phyloP scores from a whole-genome alignment of 2,888 invertebrate species.

The Ochropacha duplaris region DNA sequence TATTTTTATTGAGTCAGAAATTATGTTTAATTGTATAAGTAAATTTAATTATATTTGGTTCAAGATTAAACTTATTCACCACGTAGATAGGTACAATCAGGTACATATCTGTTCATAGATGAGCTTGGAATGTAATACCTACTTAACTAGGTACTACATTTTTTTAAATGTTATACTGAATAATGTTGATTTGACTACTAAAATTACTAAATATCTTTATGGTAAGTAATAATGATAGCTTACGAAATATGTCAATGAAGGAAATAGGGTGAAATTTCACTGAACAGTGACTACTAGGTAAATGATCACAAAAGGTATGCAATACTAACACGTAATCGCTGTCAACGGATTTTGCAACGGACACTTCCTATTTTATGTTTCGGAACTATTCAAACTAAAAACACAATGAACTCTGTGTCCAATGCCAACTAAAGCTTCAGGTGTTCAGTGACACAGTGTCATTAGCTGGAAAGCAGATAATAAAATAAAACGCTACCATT shows the following conservation, averaged over 20 bases:
- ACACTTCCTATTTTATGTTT: slow-evolving; percentile 15
- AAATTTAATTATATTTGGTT: too few relatives aligned
- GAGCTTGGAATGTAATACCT: too few relatives aligned
- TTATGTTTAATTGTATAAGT: too few relatives aligned
- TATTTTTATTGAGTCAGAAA: background rate
- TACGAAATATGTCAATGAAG: too few relatives aligned
- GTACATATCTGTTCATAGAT: too few relatives aligned
- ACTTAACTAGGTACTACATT: too few relatives aligned
- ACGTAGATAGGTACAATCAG: too few relatives aligned
- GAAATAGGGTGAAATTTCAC: slow-evolving; percentile 4
- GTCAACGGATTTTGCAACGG: slow-evolving; percentile 32
- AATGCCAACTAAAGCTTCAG: background rate
- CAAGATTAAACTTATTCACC: too few relatives aligned
- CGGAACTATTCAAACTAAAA: background rate
- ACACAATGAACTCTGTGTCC: background rate
- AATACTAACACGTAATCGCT: slow-evolving; percentile 46
- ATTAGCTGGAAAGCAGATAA: background rate
- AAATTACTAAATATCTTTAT: too few relatives aligned
- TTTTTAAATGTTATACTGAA: too few relatives aligned
- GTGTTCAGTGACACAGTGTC: background rate
- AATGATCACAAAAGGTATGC: slow-evolving; percentile 25
- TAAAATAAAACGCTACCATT: background rate
- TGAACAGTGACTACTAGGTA: slow-evolving; percentile 7
- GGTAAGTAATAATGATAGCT: too few relatives aligned
- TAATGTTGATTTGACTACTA: too few relatives aligned